Conservation (phyloP, 2,797 vertebrate genomes). For the Oreochromis mossambicus region DNA sequence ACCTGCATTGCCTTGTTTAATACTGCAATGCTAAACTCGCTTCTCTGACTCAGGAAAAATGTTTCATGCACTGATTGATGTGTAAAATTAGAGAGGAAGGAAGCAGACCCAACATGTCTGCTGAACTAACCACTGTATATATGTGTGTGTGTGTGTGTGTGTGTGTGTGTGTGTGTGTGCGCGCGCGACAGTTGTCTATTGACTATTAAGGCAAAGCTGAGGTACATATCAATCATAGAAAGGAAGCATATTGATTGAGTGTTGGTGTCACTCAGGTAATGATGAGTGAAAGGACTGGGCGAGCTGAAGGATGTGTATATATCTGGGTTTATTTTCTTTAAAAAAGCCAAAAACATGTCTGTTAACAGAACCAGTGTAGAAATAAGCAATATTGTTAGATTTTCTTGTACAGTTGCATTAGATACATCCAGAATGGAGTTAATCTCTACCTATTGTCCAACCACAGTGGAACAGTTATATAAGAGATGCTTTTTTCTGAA, state of each 20-base stretch:
- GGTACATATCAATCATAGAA: conserved; percentile 26
- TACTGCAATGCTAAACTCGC: neutral
- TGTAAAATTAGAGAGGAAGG: conserved; percentile 29
- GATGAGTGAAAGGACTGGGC: conserved; percentile 15
- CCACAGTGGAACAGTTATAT: neutral
- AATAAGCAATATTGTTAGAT: neutral
- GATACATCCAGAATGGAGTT: neutral
- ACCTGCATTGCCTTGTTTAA: neutral
- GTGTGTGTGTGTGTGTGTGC: neutral
- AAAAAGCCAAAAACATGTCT: neutral
- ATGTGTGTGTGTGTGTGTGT: neutral
- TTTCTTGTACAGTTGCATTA: neutral
- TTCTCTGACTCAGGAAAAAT: neutral
- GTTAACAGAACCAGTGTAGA: neutral
- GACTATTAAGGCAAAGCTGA: neutral
- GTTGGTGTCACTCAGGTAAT: conserved; percentile 13
- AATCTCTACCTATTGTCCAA: neutral
- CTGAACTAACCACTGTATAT: neutral
- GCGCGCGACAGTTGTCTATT: neutral
- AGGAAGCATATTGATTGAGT: conserved; percentile 15
- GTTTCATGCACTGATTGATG: conserved; percentile 15
- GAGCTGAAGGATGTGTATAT: neutral
- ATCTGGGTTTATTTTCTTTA: neutral
- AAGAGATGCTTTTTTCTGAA: neutral
- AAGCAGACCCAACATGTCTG: neutral